These are phyloP conservation scores for Prionace glauca DNA, from an alignment of 2,797 vertebrate species.

Conservation along the genomic window DNA sequence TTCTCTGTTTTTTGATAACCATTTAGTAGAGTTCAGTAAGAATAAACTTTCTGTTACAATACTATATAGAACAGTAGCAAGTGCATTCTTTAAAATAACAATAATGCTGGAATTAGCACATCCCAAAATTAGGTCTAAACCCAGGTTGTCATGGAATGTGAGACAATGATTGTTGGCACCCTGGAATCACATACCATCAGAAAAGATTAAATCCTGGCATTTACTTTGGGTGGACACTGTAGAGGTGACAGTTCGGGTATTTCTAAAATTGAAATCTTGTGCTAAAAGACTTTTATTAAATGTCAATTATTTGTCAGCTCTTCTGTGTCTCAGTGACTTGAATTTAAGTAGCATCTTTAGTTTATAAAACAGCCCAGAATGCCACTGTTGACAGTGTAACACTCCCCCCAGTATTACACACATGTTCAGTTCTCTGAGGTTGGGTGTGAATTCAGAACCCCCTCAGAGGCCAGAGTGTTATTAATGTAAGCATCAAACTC, in stretches of 20 bases:
- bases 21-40: too few relatives aligned
- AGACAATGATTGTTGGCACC: not conserved
- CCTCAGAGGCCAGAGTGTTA: not conserved
- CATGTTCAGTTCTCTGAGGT: not conserved
- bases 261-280: not conserved
- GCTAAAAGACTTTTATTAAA: not conserved
- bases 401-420: too few relatives aligned
- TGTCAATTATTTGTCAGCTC: not conserved
- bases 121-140: not conserved
- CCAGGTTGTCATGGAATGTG: not conserved
- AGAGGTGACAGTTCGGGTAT: not conserved
- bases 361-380: too few relatives aligned
- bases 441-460: not conserved
- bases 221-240: not conserved
- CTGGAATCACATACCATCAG: not conserved
- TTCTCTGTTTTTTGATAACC: too few relatives aligned
- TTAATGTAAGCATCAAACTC: not conserved
- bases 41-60: not conserved
- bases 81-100: not conserved
- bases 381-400: too few relatives aligned
- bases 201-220: not conserved
- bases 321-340: not conserved
- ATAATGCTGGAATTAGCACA: not conserved
- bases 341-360: too few relatives aligned
- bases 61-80: too few relatives aligned